Conservation (phyloP, 2,797 vertebrate species). For the Smutsia temminckii region DNA sequence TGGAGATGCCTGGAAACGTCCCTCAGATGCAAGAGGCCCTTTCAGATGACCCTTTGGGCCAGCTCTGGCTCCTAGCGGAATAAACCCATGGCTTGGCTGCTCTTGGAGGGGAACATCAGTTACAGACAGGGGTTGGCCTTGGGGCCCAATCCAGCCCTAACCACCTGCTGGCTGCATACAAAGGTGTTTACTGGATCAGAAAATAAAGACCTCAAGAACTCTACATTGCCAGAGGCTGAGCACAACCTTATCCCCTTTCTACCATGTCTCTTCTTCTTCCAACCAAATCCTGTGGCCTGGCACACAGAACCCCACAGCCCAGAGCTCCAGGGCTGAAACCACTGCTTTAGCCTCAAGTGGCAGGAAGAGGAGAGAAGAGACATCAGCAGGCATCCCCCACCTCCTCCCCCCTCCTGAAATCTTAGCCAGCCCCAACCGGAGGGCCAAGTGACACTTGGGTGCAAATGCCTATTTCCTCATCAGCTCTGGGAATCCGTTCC, state of each 20-base stretch:
- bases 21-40: slow-evolving; percentile 24
- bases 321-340: not conserved
- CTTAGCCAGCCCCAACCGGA: not conserved
- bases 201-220: slow-evolving; percentile 32
- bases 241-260: not conserved
- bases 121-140: slow-evolving; percentile 25
- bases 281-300: not conserved
- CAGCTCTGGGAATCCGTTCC: not conserved
- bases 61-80: not conserved
- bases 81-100: not conserved
- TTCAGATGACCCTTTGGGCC: not conserved
- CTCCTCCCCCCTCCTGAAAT: not conserved
- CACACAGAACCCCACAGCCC: not conserved
- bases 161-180: not conserved
- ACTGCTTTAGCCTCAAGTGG: not conserved
- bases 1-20: not conserved
- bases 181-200: slow-evolving; percentile 29
- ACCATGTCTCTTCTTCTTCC: not conserved
- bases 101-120: not conserved
- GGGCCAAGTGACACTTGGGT: not conserved
- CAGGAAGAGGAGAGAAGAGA: not conserved
- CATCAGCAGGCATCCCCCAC: not conserved
- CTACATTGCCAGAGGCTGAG: not conserved
- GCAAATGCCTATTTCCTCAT: not conserved
- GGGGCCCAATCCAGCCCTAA: not conserved